These are phyloP conservation scores for Montifringilla adamsi DNA, from an alignment of 2,113 vertebrate species.

Conservation along the genomic window DNA sequence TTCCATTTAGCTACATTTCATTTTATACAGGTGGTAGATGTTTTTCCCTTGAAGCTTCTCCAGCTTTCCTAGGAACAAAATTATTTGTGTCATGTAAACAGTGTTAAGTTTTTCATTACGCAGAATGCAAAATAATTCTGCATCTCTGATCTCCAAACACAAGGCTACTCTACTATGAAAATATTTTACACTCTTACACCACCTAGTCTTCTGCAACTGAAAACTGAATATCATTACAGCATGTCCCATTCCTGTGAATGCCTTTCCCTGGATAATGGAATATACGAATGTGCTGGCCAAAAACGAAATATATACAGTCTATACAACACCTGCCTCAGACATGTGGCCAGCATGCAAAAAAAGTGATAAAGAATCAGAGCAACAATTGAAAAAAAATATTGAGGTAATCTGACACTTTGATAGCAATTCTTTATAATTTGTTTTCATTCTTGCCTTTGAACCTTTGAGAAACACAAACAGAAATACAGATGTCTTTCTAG, in stretches of 20 bases:
- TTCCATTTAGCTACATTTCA: neutral
- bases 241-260: neutral
- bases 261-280: neutral
- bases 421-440: neutral
- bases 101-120: neutral
- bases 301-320: neutral
- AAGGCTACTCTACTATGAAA: neutral
- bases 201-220: neutral
- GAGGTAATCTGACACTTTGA: neutral
- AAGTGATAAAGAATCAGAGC: neutral
- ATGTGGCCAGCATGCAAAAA: neutral
- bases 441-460: neutral
- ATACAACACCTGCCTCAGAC: neutral
- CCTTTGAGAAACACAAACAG: neutral
- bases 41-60: neutral
- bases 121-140: neutral
- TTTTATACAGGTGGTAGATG: neutral
- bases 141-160: neutral
- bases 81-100: neutral
- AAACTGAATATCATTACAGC: neutral
- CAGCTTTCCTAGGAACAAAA: conserved; percentile 1
- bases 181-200: neutral
- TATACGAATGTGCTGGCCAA: neutral
- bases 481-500: neutral
- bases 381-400: neutral